These are phyloP conservation scores for Gandaritis pyraliata DNA, from an alignment of 2,888 invertebrate genomes.

Conservation along the genomic window DNA sequence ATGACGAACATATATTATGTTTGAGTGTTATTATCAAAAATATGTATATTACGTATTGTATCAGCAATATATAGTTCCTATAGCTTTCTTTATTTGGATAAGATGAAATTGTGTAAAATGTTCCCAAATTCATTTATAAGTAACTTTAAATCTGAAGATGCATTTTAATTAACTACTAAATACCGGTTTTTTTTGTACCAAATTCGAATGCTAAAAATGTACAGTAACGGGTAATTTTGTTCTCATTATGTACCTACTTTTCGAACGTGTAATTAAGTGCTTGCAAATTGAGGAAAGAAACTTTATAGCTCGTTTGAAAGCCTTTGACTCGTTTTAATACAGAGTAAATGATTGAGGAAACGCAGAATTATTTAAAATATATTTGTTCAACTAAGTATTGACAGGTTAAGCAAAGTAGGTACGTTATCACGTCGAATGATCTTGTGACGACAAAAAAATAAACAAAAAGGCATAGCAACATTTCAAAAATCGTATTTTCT, in stretches of 20 bases:
- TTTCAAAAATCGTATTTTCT: slow-evolving; percentile 35
- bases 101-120: too few species aligned
- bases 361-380: background rate
- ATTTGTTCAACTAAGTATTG: too few species aligned
- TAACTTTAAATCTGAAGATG: too few species aligned
- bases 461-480: slow-evolving; percentile 8
- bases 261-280: background rate
- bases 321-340: background rate
- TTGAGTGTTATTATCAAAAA: too few species aligned
- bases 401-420: too few species aligned
- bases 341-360: slow-evolving; percentile 1
- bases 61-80: too few species aligned
- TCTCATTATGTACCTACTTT: background rate
- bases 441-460: slow-evolving; percentile 18
- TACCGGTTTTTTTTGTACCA: background rate
- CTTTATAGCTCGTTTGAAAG: background rate
- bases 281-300: background rate
- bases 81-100: too few species aligned
- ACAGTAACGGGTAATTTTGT: background rate
- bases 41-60: too few species aligned
- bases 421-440: too few species aligned
- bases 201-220: background rate
- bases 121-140: too few species aligned
- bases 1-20: too few species aligned
- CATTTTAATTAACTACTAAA: background rate